These are phyloP conservation scores for Manis crassicaudata DNA, from an alignment of 2,797 vertebrate genomes.

Conservation along the genomic window DNA sequence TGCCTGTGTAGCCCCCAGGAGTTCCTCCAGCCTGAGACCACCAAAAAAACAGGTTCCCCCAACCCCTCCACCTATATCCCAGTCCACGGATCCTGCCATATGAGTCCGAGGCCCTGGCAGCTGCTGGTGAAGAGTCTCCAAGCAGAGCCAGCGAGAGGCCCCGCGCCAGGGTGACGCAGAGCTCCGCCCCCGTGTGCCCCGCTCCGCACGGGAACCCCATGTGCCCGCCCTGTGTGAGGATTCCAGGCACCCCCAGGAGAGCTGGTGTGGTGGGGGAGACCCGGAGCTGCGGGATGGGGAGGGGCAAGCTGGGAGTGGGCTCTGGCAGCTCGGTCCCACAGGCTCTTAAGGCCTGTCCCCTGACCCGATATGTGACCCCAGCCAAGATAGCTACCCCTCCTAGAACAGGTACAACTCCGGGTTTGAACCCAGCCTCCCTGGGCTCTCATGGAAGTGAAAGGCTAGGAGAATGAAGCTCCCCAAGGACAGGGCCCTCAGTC, in stretches of 20 bases:
- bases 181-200: rapidly evolving
- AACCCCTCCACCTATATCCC: not conserved
- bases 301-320: not conserved
- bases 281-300: not conserved
- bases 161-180: not conserved
- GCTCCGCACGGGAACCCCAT: not conserved
- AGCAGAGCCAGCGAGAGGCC: not conserved
- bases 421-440: not conserved
- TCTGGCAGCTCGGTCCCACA: not conserved
- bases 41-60: not conserved
- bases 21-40: not conserved
- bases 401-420: not conserved
- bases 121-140: not conserved
- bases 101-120: rapidly evolving
- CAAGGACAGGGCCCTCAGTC: not conserved
- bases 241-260: not conserved
- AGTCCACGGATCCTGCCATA: not conserved
- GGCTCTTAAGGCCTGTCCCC: not conserved
- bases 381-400: not conserved
- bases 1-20: not conserved
- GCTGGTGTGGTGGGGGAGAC: not conserved
- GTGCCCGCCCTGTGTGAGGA: rapidly evolving
- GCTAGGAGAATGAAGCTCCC: not conserved
- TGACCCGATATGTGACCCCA: not conserved
- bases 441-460: not conserved